A percentile compares a stretch with the other conserved stretches of the same genome.
phyloP scores from a whole-genome alignment of 2,113 vertebrate species.

The Xenopus tropicalis region DNA sequence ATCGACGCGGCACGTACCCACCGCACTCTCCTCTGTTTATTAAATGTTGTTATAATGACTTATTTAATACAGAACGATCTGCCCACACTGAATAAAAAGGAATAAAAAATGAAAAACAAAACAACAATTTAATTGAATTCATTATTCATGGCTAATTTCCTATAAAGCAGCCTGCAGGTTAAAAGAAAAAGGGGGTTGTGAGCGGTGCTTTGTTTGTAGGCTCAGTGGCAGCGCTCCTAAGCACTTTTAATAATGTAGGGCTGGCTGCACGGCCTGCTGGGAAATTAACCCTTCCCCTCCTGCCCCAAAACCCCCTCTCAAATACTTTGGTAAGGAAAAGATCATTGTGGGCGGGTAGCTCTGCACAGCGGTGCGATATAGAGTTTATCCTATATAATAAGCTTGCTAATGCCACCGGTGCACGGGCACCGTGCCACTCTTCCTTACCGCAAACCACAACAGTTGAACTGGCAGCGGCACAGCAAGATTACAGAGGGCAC shows the following conservation, averaged over 20 bases:
- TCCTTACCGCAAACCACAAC: background rate
- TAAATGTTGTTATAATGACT: no score
- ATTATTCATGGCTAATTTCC: constrained; percentile 29
- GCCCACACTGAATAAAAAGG: background rate
- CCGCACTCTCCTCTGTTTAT: no score
- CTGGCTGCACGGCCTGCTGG: background rate
- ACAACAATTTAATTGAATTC: constrained; percentile 27
- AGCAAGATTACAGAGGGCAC: background rate
- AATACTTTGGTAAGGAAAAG: no score
- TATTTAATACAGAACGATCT: no score
- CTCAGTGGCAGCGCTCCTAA: constrained; percentile 14
- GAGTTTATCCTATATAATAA: background rate
- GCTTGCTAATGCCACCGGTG: background rate
- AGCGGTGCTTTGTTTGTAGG: constrained; percentile 4
- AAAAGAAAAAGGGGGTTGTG: constrained; percentile 11
- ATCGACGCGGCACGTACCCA: no score
- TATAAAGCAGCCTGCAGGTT: constrained; percentile 30
- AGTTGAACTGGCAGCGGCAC: background rate
- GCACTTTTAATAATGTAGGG: constrained; percentile 5
- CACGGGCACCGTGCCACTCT: background rate
- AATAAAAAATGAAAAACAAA: constrained; percentile 22
- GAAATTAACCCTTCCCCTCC: background rate
- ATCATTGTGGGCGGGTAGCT: no score
- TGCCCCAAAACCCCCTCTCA: no score
- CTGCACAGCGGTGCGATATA: no score